Base-by-base conservation (phyloP, 2,888 invertebrate species). In the Zhengitettix transpicula region DNA sequence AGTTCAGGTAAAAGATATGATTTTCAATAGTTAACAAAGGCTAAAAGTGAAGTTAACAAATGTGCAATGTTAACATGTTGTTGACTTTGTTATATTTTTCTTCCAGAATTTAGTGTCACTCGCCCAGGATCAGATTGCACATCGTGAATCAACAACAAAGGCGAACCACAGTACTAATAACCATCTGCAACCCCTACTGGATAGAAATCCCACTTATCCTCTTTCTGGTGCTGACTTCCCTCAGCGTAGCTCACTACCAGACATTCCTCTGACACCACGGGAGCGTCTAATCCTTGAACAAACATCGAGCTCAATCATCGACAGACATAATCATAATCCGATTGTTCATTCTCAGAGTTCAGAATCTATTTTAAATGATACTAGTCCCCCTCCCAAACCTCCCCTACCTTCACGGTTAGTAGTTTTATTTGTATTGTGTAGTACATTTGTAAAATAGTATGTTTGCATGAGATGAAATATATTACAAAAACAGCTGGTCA, bases 341-440 rank as follows among this genome's bases (percentile, higher is more conserved):
- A 61, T 83, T 87, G 64, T 80, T 86, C 65, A 85, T 82, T 88
- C 89, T 58, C 88, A 89, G 71, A 89, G 89, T 67, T 84, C 87
- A 9, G 89, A 90, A 74, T 88, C 88, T 51, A 84, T 89, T 67
- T 74, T 89, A 56, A 76, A 80, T 69, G 82, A 83, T 70, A 76
- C 85, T 64, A 82, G 81, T 73, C 87, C 87, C 62, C 90, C 91
- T 61, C 91, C 92, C 12, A 93, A 94, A 75, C 93, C 94, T 56
- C 92, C 93, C 58, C 78, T 93, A 67, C 91, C 93, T 60, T 83
- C 82, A 67, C 80, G 85, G 84, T 85, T 72, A 71, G 68, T 42
- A 52, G 1, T 12, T 52, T 42, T 59, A 47, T 15, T 57, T 28
- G 28, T 28, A 7, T 28, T 28, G 28, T 28, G 28, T 28, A 28